Conservation (phyloP, 2,797 vertebrate genomes). For the Meriones psammophilus region DNA sequence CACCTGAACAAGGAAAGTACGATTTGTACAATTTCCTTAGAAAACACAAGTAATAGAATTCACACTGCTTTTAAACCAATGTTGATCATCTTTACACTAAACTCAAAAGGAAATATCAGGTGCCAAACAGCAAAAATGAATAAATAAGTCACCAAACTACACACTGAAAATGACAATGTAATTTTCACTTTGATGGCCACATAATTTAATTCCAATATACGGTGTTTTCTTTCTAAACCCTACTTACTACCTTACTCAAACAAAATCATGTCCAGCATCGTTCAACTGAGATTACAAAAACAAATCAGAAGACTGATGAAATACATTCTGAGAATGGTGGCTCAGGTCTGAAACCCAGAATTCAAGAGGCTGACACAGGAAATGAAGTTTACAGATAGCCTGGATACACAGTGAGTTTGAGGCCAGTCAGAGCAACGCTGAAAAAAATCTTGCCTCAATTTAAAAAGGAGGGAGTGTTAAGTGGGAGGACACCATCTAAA, state of each 20-base stretch:
- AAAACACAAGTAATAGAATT: slow-evolving; percentile 53
- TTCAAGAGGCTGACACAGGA: not conserved
- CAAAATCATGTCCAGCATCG: slow-evolving; percentile 17
- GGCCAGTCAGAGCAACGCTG: not conserved
- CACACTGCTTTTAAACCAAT: not conserved
- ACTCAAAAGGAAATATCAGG: not conserved
- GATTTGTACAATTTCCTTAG: slow-evolving; percentile 46
- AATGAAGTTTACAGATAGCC: not conserved
- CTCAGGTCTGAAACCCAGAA: not conserved
- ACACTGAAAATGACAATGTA: not conserved
- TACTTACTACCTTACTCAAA: not conserved
- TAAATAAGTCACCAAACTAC: not conserved
- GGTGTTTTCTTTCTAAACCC: slow-evolving; percentile 33
- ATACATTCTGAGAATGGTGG: not conserved
- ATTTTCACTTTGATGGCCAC: slow-evolving; percentile 28
- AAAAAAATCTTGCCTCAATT: not conserved
- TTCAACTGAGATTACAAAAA: not conserved
- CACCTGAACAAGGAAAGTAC: slow-evolving; percentile 1
- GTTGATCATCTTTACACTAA: slow-evolving; percentile 16
- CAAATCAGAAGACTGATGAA: slow-evolving; percentile 1
- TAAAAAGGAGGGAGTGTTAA: too few relatives aligned
- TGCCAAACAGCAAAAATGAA: not conserved
- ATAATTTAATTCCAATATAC: slow-evolving; percentile 5
- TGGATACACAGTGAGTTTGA: not conserved
- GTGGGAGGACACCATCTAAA: not conserved